phyloP scores from a whole-genome alignment of 2,888 invertebrate species.

The Tricholauxania praeusta region DNA sequence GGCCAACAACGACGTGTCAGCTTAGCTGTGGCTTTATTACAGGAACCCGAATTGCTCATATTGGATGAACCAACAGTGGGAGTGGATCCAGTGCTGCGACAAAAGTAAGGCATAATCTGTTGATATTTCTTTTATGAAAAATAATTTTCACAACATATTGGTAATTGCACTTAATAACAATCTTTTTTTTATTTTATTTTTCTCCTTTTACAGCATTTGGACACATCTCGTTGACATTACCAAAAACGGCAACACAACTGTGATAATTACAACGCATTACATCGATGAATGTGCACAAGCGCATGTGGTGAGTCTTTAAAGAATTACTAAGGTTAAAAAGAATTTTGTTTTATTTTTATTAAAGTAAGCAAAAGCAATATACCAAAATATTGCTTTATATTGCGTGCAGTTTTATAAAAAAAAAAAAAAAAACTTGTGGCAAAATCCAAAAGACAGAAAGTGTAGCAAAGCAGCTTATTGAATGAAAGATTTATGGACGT shows the following conservation, averaged over 20 bases:
- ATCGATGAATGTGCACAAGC: slow-evolving; percentile 90
- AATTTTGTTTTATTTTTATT: too few species aligned
- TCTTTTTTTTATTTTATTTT: slow-evolving; percentile 23
- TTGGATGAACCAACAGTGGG: slow-evolving; percentile 95
- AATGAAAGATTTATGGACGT: slow-evolving; percentile 20
- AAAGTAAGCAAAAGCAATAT: neutral
- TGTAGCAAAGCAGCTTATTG: slow-evolving; percentile 7
- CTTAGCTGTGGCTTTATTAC: slow-evolving; percentile 87
- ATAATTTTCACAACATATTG: slow-evolving; percentile 24
- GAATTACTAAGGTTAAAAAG: neutral
- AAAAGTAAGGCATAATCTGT: slow-evolving; percentile 70
- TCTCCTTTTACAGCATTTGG: slow-evolving; percentile 76
- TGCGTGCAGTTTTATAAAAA: neutral
- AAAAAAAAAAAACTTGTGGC: neutral
- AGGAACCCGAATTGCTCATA: slow-evolving; percentile 90
- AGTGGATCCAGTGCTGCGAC: slow-evolving; percentile 88
- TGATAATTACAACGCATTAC: slow-evolving; percentile 89
- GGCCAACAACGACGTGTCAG: slow-evolving; percentile 92
- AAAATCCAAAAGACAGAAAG: neutral
- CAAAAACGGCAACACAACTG: slow-evolving; percentile 80
- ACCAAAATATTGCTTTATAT: slow-evolving; percentile 16
- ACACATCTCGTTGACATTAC: slow-evolving; percentile 85
- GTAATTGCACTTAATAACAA: slow-evolving; percentile 1
- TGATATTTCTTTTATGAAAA: slow-evolving; percentile 13
- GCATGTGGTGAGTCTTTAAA: slow-evolving; percentile 74